Evolutionary conservation across 2,113 vertebrate genomes (phyloP), one percentile per base, ranked within the genome.

Genomic region (Cyprinodon brontotheroides): DNA sequence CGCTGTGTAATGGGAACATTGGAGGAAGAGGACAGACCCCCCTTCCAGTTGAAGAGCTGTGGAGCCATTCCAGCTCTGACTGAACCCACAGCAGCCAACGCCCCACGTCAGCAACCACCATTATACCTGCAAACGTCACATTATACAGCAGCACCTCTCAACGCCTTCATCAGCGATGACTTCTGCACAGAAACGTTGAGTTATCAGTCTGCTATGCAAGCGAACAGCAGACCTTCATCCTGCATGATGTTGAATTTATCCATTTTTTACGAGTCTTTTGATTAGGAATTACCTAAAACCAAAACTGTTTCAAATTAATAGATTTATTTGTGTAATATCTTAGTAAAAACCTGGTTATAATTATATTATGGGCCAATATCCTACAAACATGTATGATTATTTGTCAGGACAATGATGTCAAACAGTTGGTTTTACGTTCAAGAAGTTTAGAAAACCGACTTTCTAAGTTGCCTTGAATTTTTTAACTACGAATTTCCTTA

Each of bases 21-120:
- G 82, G 89, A 83, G 69, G 89, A 88, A 87, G 81, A 92, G 87
- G 91, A 93, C 84, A 86, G 85, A 89, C 69, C 71, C 59, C 82
- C 73, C 74, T 47, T 29, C 48, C 74, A 87, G 86, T 86, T 89
- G 87, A 89, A 91, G 83, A 85, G 85, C 73, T 78, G 73, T 70
- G 66, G 72, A 90, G 84, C 86, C 74, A 70, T 76, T 91, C 83
- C 86, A 77, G 74, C 71, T 81, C 75, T 61, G 60, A 83, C 77
- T 64, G 70, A 80, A 75, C 70, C 68, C 82, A 48, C 70, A 64
- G 48, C 86, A 90, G 89, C 86, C 91, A 91, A 92, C 92, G 91
- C 90, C 92, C 29, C 90, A 90, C 85, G 81, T 91, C 91, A 90
- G 78, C 77, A 75, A 78, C 67, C 85, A 77, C 88, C 87, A 82